Conservation (phyloP, 2,113 vertebrate genomes). For the Lasiurus borealis region DNA sequence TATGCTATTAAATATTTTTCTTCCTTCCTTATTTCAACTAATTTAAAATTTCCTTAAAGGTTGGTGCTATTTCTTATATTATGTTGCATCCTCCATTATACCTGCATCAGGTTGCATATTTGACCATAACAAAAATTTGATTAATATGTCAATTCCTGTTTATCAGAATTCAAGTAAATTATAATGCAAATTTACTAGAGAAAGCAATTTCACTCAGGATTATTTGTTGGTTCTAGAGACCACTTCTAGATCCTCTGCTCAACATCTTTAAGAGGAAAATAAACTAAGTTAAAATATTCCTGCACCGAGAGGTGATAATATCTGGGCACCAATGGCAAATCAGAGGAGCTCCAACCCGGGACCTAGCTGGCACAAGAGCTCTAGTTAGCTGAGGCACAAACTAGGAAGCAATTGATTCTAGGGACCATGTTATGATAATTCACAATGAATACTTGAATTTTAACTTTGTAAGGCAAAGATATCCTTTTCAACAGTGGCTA, state of each 20-base stretch:
- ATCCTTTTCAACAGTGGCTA: background rate
- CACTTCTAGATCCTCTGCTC: background rate
- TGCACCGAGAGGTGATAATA: background rate
- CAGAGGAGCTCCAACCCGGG: background rate
- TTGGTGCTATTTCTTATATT: background rate
- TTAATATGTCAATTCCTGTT: background rate
- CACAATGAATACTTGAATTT: background rate
- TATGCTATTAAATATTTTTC: background rate
- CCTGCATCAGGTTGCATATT: background rate
- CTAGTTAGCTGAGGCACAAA: background rate
- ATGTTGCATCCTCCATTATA: background rate
- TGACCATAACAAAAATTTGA: background rate
- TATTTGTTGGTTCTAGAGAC: background rate
- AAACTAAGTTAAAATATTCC: constrained; percentile 8
- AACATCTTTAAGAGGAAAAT: background rate
- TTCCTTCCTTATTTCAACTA: constrained; percentile 33
- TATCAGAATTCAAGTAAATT: background rate
- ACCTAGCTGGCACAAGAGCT: background rate
- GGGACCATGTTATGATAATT: background rate
- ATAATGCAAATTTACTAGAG: background rate
- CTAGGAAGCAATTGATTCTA: background rate
- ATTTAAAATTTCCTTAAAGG: background rate
- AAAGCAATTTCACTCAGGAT: background rate
- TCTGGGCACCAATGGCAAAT: background rate
- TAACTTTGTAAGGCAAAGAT: background rate